Conservation (phyloP, 1,140 invertebrate genomes). For the Rhagoletis zephyria region DNA sequence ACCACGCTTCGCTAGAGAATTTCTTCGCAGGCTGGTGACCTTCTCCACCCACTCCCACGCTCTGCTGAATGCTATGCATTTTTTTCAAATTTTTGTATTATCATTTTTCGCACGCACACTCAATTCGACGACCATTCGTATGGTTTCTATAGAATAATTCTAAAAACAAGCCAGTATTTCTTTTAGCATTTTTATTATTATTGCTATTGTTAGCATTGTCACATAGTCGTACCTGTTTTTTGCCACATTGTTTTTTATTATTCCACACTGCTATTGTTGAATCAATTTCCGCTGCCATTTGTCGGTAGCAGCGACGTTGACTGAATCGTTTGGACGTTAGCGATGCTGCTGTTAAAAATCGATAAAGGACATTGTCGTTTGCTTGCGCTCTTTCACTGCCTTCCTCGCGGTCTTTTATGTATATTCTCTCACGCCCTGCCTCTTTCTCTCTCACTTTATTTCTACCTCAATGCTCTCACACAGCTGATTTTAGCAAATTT, state of each 20-base stretch:
- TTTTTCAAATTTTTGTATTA: background rate
- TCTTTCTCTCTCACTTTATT: background rate
- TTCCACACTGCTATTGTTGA: background rate
- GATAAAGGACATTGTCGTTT: conserved; percentile 30
- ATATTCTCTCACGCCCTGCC: background rate
- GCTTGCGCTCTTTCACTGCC: background rate
- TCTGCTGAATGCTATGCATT: background rate
- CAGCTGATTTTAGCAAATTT: background rate
- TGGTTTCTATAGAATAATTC: background rate
- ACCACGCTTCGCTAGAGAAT: background rate
- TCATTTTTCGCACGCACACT: background rate
- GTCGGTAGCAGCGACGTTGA: background rate
- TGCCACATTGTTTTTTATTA: background rate
- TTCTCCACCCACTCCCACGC: background rate
- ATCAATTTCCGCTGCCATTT: background rate
- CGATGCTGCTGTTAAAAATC: conserved; percentile 36
- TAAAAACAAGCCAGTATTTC: background rate
- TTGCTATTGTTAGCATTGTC: background rate
- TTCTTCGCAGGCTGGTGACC: background rate
- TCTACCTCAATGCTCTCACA: background rate
- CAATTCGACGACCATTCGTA: background rate
- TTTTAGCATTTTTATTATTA: background rate
- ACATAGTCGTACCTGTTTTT: background rate
- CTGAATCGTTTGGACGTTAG: background rate
- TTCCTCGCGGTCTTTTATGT: background rate